These are phyloP conservation scores for Emys orbicularis DNA, from an alignment of 2,797 vertebrate species.

Conservation along the genomic window DNA sequence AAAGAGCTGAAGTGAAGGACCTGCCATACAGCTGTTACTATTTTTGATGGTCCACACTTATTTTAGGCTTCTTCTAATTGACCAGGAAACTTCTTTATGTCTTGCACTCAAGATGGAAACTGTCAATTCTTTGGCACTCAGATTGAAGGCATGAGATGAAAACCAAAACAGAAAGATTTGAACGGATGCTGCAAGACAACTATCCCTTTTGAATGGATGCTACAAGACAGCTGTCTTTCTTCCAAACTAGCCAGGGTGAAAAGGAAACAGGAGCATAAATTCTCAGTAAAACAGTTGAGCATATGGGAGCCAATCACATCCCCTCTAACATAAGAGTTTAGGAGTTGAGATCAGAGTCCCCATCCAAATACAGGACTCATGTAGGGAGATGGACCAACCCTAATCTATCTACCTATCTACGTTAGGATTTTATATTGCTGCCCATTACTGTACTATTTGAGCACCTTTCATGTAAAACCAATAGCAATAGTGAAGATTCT, in stretches of 20 bases:
- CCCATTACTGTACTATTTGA: background rate
- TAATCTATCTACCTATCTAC: background rate
- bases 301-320: background rate
- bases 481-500: background rate
- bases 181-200: too few species aligned
- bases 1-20: background rate
- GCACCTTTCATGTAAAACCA: background rate
- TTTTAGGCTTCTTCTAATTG: background rate
- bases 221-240: background rate
- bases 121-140: background rate
- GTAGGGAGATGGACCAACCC: background rate
- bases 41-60: background rate
- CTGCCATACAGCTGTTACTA: fast-evolving
- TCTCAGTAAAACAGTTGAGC: background rate
- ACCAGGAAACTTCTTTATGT: background rate
- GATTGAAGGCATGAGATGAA: background rate
- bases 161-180: background rate
- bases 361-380: background rate
- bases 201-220: background rate
- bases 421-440: background rate
- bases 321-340: background rate
- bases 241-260: fast-evolving
- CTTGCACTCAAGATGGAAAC: background rate
- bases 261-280: fast-evolving
- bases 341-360: background rate